A percentile compares a stretch with the other conserved stretches of the same genome.
These are phyloP conservation scores for Drosophila tristis DNA, from an alignment of 1,140 invertebrate genomes.

Conservation along the genomic window DNA sequence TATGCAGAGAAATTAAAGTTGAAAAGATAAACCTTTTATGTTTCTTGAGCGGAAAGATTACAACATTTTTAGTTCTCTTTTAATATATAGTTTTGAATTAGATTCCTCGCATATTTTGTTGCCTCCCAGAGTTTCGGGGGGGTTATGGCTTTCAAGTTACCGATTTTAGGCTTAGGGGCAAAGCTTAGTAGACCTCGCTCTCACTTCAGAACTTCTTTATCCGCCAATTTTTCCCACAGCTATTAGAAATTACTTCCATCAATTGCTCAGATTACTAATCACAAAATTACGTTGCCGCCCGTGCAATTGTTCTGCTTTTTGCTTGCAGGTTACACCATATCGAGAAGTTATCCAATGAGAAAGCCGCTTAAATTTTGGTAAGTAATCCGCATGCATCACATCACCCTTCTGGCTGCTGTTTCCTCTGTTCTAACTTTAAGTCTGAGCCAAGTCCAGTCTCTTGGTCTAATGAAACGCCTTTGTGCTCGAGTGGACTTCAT, in stretches of 20 bases:
- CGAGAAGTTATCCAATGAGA: constrained; percentile 84
- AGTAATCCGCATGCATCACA: constrained; percentile 38
- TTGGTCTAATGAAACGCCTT: constrained; percentile 54
- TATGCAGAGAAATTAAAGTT: too few relatives aligned
- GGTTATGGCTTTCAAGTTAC: too few relatives aligned
- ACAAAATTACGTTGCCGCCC: constrained; percentile 61
- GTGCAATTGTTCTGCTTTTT: constrained; percentile 70
- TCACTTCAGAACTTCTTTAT: background rate
- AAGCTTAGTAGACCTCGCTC: background rate
- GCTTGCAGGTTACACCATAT: constrained; percentile 84
- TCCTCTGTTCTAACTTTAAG: constrained; percentile 24
- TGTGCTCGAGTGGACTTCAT: constrained; percentile 63
- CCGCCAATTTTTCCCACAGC: background rate
- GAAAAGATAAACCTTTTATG: too few relatives aligned
- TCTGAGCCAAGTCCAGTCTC: constrained; percentile 24
- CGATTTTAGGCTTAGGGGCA: too few relatives aligned
- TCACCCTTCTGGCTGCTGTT: too few relatives aligned
- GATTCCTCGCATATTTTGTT: too few relatives aligned
- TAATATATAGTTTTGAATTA: too few relatives aligned
- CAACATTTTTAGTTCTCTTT: too few relatives aligned
- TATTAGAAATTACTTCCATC: constrained; percentile 44
- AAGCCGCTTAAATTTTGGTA: constrained; percentile 84
- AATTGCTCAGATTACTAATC: constrained; percentile 74
- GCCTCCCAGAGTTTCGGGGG: too few relatives aligned
- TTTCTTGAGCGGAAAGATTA: too few relatives aligned